phyloP scores from a whole-genome alignment of 2,888 invertebrate genomes.

The Microplitis manilae region DNA sequence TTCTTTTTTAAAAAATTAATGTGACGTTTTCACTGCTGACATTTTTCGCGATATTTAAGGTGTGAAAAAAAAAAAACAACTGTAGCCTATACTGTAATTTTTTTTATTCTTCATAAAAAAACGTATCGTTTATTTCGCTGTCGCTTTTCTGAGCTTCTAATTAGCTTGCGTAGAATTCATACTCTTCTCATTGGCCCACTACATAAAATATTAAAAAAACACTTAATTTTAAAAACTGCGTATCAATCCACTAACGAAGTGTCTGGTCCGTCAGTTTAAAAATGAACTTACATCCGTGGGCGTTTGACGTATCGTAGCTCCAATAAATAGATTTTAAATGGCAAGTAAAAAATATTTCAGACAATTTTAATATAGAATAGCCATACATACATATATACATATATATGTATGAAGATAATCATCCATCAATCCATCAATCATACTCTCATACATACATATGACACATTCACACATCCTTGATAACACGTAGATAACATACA shows the following conservation, averaged over 20 bases:
- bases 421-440: not conserved
- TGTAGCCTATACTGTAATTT: no score
- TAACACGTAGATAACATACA: constrained; percentile 27
- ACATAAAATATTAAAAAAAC: not conserved
- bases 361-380: constrained; percentile 23
- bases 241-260: not conserved
- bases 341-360: constrained; percentile 7
- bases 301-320: not conserved
- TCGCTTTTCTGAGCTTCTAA: no score
- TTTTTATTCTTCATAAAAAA: no score
- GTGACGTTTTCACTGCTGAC: no score
- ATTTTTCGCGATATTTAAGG: no score
- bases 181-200: no score
- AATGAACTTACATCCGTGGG: constrained; percentile 2
- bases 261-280: not conserved
- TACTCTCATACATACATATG: constrained; percentile 4
- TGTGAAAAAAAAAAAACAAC: no score
- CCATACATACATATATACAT: not conserved
- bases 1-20: no score
- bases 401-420: constrained; percentile 1
- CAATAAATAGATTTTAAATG: not conserved
- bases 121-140: no score
- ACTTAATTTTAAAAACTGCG: not conserved
- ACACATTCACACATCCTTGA: constrained; percentile 19
- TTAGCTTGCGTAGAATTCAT: no score